Percentiles rank a stretch among this genome's conserved stretches.
Evolutionary conservation across 1,140 invertebrate species (phyloP).

Genomic region (Agraylea sexmaculata): DNA sequence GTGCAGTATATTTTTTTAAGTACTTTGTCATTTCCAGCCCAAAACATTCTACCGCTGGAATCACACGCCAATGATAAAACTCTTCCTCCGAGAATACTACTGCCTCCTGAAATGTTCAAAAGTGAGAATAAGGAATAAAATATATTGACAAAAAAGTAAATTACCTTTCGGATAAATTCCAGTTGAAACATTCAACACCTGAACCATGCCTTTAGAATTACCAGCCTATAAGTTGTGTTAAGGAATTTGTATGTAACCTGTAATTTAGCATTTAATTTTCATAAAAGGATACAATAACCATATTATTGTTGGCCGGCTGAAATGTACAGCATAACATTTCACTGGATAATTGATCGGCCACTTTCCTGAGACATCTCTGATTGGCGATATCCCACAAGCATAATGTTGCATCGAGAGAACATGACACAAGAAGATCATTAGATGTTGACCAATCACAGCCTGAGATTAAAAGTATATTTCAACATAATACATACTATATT

Average conservation of each 20-base stretch:
- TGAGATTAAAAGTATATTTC: constrained; percentile 23
- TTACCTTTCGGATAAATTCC: constrained; percentile 63
- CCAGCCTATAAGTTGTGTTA: constrained; percentile 47
- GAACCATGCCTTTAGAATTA: constrained; percentile 62
- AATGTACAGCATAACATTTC: constrained; percentile 64
- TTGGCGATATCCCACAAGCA: constrained; percentile 58
- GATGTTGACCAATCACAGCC: constrained; percentile 78
- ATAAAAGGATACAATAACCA: constrained; percentile 64
- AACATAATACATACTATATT: not conserved
- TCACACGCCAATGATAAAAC: constrained; percentile 68
- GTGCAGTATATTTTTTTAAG: too few species aligned
- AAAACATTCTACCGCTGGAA: constrained; percentile 64
- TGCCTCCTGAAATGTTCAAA: constrained; percentile 43
- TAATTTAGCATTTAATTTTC: too few species aligned
- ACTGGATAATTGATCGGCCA: constrained; percentile 48
- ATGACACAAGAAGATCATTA: constrained; percentile 73
- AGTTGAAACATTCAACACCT: constrained; percentile 76
- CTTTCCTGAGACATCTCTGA: constrained; percentile 51
- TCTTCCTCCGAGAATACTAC: constrained; percentile 60
- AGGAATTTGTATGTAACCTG: constrained; percentile 15
- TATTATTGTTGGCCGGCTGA: constrained; percentile 80
- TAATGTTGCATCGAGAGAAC: constrained; percentile 62
- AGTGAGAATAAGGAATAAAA: not conserved
- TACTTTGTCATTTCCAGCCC: constrained; percentile 75
- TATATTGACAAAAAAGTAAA: constrained; percentile 1